These are phyloP conservation scores for Rhinolophus ferrumequinum DNA, from an alignment of 2,113 vertebrate species.

Conservation along the genomic window DNA sequence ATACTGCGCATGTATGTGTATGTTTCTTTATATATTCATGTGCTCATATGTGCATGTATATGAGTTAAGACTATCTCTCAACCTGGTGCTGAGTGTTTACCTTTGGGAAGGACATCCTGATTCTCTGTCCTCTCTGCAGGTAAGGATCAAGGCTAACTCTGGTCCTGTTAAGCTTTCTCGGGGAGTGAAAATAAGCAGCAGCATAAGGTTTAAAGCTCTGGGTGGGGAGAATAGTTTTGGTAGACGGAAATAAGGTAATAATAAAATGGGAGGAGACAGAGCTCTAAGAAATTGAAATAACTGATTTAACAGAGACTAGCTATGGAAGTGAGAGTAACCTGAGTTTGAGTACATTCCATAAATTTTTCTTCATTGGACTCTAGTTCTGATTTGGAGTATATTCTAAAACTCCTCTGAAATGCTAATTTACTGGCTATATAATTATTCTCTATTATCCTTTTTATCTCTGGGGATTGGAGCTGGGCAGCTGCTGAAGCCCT, in stretches of 20 bases:
- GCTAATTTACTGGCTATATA: not conserved
- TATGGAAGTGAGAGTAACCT: not conserved
- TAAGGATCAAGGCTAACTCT: constrained; percentile 5
- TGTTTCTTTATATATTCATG: too few relatives aligned
- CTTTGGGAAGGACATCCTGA: not conserved
- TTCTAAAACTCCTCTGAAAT: not conserved
- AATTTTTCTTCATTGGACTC: not conserved
- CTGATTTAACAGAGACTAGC: not conserved
- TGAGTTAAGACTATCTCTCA: not conserved
- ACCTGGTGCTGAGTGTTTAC: not conserved
- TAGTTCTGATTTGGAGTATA: not conserved
- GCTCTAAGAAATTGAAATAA: not conserved
- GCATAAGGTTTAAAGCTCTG: not conserved
- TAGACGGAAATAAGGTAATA: not conserved
- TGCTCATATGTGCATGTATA: not conserved
- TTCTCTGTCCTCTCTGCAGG: not conserved
- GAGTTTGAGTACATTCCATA: not conserved
- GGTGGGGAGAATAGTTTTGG: not conserved
- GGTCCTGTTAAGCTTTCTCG: not conserved
- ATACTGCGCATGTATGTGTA: not conserved
- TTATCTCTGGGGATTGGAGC: not conserved
- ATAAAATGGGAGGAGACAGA: not conserved
- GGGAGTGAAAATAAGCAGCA: not conserved
- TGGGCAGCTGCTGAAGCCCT: not conserved
- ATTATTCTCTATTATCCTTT: not conserved